phyloP scores from a whole-genome alignment of 2,888 invertebrate genomes.

The Morpho achilles region DNA sequence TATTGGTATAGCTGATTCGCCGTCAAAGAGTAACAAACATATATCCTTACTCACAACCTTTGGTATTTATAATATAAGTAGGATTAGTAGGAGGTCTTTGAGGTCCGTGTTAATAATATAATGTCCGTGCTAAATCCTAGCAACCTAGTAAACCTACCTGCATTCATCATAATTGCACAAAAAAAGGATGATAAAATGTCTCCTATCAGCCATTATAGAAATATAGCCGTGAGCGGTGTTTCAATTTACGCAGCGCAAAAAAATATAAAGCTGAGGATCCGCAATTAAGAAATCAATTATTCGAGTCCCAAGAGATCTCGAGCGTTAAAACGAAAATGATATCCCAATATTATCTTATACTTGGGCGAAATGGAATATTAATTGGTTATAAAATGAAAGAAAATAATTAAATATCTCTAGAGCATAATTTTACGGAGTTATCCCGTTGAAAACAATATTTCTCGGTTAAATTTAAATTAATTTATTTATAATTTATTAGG shows the following conservation, averaged over 20 bases:
- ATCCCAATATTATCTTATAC: slow-evolving; percentile 26
- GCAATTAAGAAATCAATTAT: slow-evolving; percentile 18
- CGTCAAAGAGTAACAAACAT: no score
- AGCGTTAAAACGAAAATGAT: slow-evolving; percentile 22
- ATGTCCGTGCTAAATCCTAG: no score
- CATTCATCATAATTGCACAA: no score
- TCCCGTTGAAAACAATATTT: slow-evolving; percentile 17
- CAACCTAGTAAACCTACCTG: no score
- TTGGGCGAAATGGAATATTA: slow-evolving; percentile 22
- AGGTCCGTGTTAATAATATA: no score
- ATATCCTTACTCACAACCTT: no score
- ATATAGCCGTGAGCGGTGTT: background rate
- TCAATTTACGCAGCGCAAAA: background rate
- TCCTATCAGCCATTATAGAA: no score
- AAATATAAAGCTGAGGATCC: slow-evolving; percentile 10
- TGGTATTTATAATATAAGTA: no score
- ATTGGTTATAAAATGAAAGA: slow-evolving; percentile 21
- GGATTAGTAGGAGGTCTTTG: no score
- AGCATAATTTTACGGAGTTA: slow-evolving; percentile 14
- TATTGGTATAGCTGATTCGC: no score
- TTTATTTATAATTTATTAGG: slow-evolving; percentile 4
- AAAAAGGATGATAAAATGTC: no score
- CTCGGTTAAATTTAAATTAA: slow-evolving; percentile 3
- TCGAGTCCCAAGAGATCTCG: slow-evolving; percentile 10
- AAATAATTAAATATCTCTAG: slow-evolving; percentile 18